phyloP scores from a whole-genome alignment of 2,113 vertebrate species.

The Excalfactoria chinensis region DNA sequence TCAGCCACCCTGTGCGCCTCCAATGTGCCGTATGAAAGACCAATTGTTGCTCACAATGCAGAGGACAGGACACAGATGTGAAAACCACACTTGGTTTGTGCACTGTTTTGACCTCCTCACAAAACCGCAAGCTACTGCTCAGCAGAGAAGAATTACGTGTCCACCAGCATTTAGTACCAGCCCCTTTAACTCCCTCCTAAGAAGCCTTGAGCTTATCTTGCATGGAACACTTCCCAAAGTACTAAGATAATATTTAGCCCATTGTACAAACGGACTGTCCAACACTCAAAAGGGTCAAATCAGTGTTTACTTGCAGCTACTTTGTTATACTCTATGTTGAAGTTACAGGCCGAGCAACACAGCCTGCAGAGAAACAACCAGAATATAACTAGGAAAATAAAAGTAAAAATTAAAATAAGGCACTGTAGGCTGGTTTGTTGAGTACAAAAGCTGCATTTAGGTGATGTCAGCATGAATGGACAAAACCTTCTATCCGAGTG shows the following conservation, averaged over 20 bases:
- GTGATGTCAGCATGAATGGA: neutral
- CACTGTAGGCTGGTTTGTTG: neutral
- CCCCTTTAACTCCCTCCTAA: neutral
- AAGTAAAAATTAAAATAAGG: neutral
- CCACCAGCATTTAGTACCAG: neutral
- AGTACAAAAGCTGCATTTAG: neutral
- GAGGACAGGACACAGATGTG: neutral
- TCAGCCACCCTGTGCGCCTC: neutral
- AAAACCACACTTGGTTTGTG: neutral
- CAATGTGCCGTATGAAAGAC: neutral
- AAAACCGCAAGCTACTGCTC: conserved; percentile 43
- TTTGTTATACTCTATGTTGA: neutral
- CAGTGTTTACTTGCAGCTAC: neutral
- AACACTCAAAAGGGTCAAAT: neutral
- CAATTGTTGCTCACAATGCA: neutral
- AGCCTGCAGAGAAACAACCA: neutral
- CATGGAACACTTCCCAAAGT: neutral
- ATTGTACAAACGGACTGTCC: conserved; percentile 30
- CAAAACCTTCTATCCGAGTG: neutral
- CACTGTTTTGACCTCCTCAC: conserved; percentile 11
- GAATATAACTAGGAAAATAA: neutral
- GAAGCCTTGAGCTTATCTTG: conserved; percentile 19
- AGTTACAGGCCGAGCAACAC: neutral
- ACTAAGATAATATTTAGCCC: conserved; percentile 44
- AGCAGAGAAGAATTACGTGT: conserved; percentile 1